Evolutionary conservation across 2,113 vertebrate species (phyloP), one percentile per base, ranked within the genome.

Genomic region (Gobius niger): DNA sequence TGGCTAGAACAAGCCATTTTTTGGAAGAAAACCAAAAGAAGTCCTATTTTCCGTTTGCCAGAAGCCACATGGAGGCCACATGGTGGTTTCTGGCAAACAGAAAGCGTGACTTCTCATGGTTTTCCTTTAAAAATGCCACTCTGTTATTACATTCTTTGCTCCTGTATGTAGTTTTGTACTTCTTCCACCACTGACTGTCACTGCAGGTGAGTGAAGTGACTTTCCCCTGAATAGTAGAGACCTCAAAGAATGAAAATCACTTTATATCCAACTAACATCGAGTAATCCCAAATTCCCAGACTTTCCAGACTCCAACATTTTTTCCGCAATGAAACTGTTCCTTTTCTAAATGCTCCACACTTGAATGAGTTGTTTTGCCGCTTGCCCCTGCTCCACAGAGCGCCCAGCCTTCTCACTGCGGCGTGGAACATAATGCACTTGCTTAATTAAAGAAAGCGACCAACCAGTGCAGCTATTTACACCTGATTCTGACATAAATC

Each of bases 401-500:
- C 47, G 61, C 85, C 87, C 82, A 79, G 83, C 44, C 9, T 41
- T 70, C 46, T 75, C 74, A 70, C 69, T 50, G 53, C 69, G 76
- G 73, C 78, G 69, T 62, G 64, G 71, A 83, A 74, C 16, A 81
- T 44, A 80, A 86, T 72, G 76, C 71, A 81, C 82, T 85, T 68
- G 81, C 88, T 90, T 92, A 90, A 92, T 92, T 92, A 92, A 90
- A 89, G 90, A 68, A 82, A 65, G 73, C 72, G 76, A 83, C 87
- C 76, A 88, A 86, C 80, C 81, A 78, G 72, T 69, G 77, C 76
- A 82, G 78, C 87, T 89, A 86, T 87, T 90, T 86, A 82, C 81
- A 83, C 69, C 70, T 81, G 78, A 88, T 85, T 90, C 83, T 87
- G 90, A 89, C 88, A 90, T 93, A 88, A 91, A 91, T 92, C 90